Conservation (phyloP, 1,140 invertebrate genomes). For the Drosophila repleta region DNA sequence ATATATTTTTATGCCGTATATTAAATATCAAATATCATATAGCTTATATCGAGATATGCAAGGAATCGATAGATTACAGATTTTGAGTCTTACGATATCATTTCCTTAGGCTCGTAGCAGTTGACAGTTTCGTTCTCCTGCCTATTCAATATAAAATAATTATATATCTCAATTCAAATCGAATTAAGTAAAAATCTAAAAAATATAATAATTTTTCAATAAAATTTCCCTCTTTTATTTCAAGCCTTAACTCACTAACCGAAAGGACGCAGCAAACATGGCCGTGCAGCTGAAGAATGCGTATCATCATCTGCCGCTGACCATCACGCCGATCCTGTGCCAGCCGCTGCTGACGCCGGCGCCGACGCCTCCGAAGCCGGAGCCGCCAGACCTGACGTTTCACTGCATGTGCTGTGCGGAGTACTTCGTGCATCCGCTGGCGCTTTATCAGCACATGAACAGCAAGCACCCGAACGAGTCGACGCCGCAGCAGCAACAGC, state of each 20-base stretch:
- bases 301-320: constrained; percentile 72
- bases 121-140: too few relatives aligned
- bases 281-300: constrained; percentile 70
- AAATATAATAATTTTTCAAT: too few relatives aligned
- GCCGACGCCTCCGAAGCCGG: constrained; percentile 36
- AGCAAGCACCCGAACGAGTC: constrained; percentile 59
- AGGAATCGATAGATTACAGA: too few relatives aligned
- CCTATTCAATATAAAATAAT: too few relatives aligned
- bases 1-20: too few relatives aligned
- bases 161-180: too few relatives aligned
- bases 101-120: too few relatives aligned
- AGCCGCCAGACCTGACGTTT: constrained; percentile 79
- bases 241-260: constrained; percentile 46
- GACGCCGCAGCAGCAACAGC: constrained; percentile 28
- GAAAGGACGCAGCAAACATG: constrained; percentile 26
- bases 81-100: too few relatives aligned
- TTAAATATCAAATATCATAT: too few relatives aligned
- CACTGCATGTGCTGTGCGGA: constrained; percentile 81
- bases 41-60: too few relatives aligned
- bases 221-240: not conserved
- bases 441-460: constrained; percentile 82
- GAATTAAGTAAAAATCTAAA: not conserved
- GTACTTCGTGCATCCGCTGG: constrained; percentile 72
- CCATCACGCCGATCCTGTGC: constrained; percentile 70
- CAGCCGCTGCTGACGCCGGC: constrained; percentile 49